Evolutionary conservation across 2,888 invertebrate genomes (phyloP), one percentile per base, ranked within the genome.

Genomic region (Leptopterna dolabrata): DNA sequence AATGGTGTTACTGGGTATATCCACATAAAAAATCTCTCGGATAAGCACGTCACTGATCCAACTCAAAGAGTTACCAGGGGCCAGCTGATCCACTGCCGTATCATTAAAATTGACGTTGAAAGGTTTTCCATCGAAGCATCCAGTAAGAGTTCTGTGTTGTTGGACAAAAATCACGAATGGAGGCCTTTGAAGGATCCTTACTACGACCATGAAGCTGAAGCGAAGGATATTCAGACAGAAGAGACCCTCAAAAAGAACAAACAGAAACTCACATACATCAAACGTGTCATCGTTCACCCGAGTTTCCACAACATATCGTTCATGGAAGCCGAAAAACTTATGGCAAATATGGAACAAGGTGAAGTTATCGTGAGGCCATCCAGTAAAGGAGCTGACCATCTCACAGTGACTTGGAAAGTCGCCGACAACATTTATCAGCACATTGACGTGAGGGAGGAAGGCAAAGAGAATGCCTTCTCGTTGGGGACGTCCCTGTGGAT

Each of bases 321-420:
- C 92, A 95, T 95, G 0, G 98, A 98, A 91, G 97, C 98, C 0
- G 97, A 98, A 91, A 97, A 96, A 90, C 93, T 98, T 86, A 96
- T 99, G 95, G 95, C 94, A 78, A 94, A 94, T 86, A 96, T 98
- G 96, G 98, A 98, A 89, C 98, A 98, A 92, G 99, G 99, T 0
- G 99, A 99, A 91, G 98, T 97, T 16, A 96, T 99, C 36, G 95
- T 99, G 24, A 93, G 99, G 88, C 99, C 99, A 0, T 99, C 99
- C 83, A 98, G 98, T 92, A 99, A 99, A 93, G 98, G 98, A 70
- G 94, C 96, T 0, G 97, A 99, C 92, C 98, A 98, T 92, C 92
- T 99, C 89, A 99, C 99, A 0, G 97, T 98, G 0, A 99, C 99
- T 0, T 99, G 99, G 99, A 99, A 99, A 92, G 98, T 99, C 0